Evolutionary conservation across 2,797 vertebrate genomes (phyloP).

Genomic region (Falco rusticolus): DNA sequence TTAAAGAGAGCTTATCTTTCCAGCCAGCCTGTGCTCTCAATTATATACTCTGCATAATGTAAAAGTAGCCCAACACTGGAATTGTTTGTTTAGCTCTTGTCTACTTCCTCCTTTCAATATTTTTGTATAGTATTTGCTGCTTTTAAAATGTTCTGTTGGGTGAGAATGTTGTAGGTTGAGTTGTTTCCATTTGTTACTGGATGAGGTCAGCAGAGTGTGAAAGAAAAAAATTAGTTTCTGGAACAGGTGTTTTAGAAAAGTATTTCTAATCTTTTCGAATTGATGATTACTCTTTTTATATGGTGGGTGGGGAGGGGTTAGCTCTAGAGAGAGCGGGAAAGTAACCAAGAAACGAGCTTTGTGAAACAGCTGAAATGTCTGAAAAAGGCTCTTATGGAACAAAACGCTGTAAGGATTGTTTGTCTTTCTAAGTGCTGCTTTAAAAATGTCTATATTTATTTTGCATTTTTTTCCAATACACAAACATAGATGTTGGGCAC

Average conservation of each 20-base stretch:
- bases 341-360: not conserved
- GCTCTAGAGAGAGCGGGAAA: not conserved
- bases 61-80: not conserved
- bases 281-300: not conserved
- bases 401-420: not conserved
- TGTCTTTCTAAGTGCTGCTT: not conserved
- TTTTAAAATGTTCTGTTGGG: not conserved
- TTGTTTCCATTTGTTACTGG: not conserved
- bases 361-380: not conserved
- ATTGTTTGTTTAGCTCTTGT: not conserved
- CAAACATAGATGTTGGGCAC: not conserved
- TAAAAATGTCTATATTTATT: not conserved
- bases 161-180: not conserved
- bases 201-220: not conserved
- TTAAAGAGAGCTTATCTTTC: constrained; percentile 21
- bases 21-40: not conserved
- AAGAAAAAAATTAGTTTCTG: not conserved
- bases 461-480: not conserved
- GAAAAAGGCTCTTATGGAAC: not conserved
- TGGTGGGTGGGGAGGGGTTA: not conserved
- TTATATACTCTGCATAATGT: not conserved
- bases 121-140: not conserved
- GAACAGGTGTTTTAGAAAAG: not conserved
- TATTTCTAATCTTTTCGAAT: not conserved
- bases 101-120: not conserved